These are phyloP conservation scores for Cercopithecus mona DNA, from an alignment of 2,113 vertebrate genomes.

Conservation along the genomic window DNA sequence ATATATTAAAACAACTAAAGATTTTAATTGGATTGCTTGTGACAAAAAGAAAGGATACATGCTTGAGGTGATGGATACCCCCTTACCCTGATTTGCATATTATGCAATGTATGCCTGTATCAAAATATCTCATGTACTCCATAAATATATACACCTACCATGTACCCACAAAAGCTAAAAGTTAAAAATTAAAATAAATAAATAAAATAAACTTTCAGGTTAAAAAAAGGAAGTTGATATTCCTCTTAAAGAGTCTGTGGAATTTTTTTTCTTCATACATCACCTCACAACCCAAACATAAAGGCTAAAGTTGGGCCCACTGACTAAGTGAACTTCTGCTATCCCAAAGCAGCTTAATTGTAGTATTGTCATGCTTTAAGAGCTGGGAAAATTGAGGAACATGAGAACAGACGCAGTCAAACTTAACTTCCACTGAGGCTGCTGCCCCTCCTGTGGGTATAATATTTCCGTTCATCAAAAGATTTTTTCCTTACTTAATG, in stretches of 20 bases:
- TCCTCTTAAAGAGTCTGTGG: not conserved
- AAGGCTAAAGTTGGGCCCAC: not conserved
- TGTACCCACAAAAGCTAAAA: too few species aligned
- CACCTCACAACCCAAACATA: not conserved
- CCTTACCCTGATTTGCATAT: too few species aligned
- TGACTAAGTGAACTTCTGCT: not conserved
- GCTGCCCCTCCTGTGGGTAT: not conserved
- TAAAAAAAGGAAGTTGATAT: not conserved
- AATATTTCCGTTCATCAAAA: slow-evolving; percentile 52
- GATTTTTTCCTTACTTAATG: not conserved
- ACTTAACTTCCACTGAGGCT: not conserved
- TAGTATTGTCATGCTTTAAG: not conserved
- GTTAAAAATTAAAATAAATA: too few species aligned
- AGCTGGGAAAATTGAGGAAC: not conserved
- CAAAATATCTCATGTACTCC: too few species aligned
- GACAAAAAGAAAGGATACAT: too few species aligned
- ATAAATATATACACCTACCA: too few species aligned
- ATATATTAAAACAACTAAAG: too few species aligned
- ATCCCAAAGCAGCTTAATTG: not conserved
- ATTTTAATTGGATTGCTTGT: too few species aligned
- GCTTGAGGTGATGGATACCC: too few species aligned
- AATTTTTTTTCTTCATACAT: not conserved
- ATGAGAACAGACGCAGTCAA: not conserved
- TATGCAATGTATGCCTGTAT: too few species aligned
- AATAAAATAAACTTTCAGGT: too few species aligned